These are phyloP conservation scores for Rhopalosiphum maidis DNA, from an alignment of 1,140 invertebrate genomes.

Conservation along the genomic window DNA sequence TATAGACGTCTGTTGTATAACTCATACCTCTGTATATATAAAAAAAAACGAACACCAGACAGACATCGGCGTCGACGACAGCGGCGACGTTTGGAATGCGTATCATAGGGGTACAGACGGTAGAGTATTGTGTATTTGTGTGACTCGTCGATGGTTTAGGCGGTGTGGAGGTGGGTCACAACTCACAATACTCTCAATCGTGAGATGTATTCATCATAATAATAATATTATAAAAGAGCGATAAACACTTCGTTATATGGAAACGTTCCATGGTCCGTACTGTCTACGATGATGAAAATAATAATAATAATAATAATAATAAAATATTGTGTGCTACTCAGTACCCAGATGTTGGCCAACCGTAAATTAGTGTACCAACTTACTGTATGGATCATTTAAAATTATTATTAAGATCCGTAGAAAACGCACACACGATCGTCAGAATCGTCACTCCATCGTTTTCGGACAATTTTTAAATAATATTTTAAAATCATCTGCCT, in stretches of 20 bases:
- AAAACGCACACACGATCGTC: not conserved
- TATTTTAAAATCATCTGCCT: not conserved
- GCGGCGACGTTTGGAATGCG: not conserved
- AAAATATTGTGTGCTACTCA: not conserved
- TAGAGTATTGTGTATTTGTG: not conserved
- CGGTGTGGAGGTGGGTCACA: not conserved
- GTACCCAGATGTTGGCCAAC: not conserved
- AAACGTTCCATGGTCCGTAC: not conserved
- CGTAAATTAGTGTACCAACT: not conserved
- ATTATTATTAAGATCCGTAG: not conserved
- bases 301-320: not conserved
- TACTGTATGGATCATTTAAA: not conserved
- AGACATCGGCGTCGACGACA: too few relatives aligned
- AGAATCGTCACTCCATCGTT: not conserved
- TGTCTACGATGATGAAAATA: not conserved
- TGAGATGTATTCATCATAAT: not conserved
- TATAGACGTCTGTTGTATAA: not conserved
- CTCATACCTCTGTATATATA: not conserved
- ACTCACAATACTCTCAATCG: not conserved
- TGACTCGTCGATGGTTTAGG: too few relatives aligned
- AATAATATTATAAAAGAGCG: not conserved
- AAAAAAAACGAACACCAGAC: not conserved
- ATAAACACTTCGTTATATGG: not conserved
- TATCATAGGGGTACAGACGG: not conserved
- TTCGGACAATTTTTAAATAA: not conserved